Conservation (phyloP, 1,140 invertebrate species). For the Trichonephila clavata region DNA sequence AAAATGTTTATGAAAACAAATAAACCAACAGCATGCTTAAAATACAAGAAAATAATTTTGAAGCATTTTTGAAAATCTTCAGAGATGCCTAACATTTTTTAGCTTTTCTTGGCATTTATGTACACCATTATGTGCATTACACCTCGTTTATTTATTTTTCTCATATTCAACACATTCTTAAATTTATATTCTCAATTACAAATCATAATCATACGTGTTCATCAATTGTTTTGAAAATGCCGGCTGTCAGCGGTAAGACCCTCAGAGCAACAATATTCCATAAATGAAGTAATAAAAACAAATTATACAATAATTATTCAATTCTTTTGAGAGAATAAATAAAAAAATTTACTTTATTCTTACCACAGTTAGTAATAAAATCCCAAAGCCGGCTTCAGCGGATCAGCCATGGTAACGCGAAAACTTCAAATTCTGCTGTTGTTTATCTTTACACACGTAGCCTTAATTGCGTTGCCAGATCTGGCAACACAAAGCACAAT, state of each 20-base stretch:
- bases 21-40: too few relatives aligned
- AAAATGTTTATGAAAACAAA: too few relatives aligned
- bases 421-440: background rate
- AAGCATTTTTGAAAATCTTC: too few relatives aligned
- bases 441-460: slow-evolving; percentile 48
- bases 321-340: background rate
- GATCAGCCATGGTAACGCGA: slow-evolving; percentile 38
- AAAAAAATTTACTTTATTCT: background rate
- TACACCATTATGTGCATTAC: too few relatives aligned
- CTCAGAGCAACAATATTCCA: background rate
- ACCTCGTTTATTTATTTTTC: too few relatives aligned
- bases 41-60: too few relatives aligned
- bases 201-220: background rate
- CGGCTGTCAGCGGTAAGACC: slow-evolving; percentile 8
- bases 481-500: background rate
- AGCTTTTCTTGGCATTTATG: too few relatives aligned
- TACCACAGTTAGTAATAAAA: background rate
- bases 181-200: too few relatives aligned
- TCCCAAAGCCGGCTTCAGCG: background rate
- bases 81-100: too few relatives aligned
- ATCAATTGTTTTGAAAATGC: background rate
- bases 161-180: too few relatives aligned
- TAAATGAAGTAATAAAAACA: background rate
- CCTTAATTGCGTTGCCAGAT: background rate
- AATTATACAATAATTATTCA: background rate